These are phyloP conservation scores for Meriones psammophilus DNA, from an alignment of 2,797 vertebrate genomes.

Conservation along the genomic window DNA sequence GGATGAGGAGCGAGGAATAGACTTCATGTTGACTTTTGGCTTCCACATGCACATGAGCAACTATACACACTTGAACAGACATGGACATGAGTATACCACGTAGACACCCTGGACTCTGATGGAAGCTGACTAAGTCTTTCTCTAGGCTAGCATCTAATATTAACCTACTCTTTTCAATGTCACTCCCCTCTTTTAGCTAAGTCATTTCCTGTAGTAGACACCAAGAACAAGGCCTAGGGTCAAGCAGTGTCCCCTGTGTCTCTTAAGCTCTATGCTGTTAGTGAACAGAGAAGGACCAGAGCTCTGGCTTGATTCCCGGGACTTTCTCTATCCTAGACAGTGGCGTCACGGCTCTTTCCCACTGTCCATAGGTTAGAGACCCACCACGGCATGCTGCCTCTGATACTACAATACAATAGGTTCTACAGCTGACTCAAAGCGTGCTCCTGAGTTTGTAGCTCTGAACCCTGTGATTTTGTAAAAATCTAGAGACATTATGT, in stretches of 20 bases:
- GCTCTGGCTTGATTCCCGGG: neutral
- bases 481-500: neutral
- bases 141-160: neutral
- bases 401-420: neutral
- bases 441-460: neutral
- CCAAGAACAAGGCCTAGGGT: neutral
- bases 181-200: slow-evolving; percentile 18
- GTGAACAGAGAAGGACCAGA: neutral
- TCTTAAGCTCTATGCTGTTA: neutral
- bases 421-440: neutral
- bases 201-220: neutral
- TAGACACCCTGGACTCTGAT: neutral
- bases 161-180: slow-evolving; percentile 1
- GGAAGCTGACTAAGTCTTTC: neutral
- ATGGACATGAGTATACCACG: neutral
- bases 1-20: neutral
- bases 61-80: too few relatives aligned
- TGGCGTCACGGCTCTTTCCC: neutral
- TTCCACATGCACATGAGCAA: neutral
- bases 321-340: neutral
- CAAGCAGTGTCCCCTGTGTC: neutral
- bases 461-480: neutral
- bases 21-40: neutral
- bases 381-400: too few relatives aligned
- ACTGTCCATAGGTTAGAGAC: neutral